Evolutionary conservation across 1,140 invertebrate genomes (phyloP), one percentile per base, ranked within the genome.

Genomic region (Carposina sasakii): DNA sequence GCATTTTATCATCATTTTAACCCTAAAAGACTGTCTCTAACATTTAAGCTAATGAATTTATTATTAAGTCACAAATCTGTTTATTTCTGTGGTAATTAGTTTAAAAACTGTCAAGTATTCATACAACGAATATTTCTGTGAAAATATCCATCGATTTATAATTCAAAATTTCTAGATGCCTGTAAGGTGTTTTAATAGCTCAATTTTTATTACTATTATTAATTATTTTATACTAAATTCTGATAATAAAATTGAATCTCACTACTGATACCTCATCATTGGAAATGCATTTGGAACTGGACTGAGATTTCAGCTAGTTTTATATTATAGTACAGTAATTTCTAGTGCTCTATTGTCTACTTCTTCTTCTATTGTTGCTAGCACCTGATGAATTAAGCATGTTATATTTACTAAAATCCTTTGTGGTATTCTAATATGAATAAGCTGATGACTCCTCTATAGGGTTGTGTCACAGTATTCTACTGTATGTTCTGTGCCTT

Each of bases 1-100:
- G 55, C 12, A 36, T 31, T 52, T 45, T 34, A 40, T 58, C 78
- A 75, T 76, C 64, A 69, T 73, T 64, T 67, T 77, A n/a, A n/a
- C n/a, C n/a, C 68, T 76, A 78, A 77, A 82, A 83, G 79, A 83
- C 79, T 83, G 79, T 78, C 79, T 83, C 79, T 68, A 71, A n/a
- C n/a, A n/a, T 52, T 63, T 83, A 83, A 81, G 79, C 67, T 79
- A 81, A 72, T 70, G 63, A 75, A 71, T 72, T 73, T 73, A 76
- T 72, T 67, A 57, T 72, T 77, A 77, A 78, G 79, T 83, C 79
- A 83, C 79, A 83, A 83, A 83, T 70, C 63, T 71, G 67, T 64
- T 72, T 65, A 60, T 28, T 63, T 57, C 48, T 59, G 71, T 70
- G 63, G 63, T 68, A 60, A 71, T 76, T 74, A 73, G 63, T 73